Evolutionary conservation across 2,113 vertebrate genomes (phyloP).

Genomic region (Ellobius talpinus): DNA sequence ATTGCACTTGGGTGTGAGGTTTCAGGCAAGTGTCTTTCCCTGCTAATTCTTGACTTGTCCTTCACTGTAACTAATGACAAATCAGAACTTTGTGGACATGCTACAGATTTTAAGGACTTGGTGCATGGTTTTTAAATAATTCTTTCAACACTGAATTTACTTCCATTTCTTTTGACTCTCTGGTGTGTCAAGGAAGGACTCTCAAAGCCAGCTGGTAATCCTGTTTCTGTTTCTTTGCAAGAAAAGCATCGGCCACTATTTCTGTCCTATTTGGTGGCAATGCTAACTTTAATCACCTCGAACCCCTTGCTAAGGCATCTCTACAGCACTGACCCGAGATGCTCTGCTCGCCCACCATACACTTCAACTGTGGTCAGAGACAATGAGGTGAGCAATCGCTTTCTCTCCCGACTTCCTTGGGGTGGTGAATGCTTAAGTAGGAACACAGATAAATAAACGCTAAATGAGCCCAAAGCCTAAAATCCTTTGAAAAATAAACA

Average conservation of each 20-base stretch:
- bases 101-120: neutral
- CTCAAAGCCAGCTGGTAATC: conserved; percentile 36
- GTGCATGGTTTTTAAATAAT: conserved; percentile 36
- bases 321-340: neutral
- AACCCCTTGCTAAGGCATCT: neutral
- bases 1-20: too few species aligned
- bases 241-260: neutral
- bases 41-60: neutral
- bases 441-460: conserved; percentile 56
- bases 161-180: conserved; percentile 4
- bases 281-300: conserved; percentile 17
- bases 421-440: conserved; percentile 22
- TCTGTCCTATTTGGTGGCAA: neutral
- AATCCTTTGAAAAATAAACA: conserved; percentile 54
- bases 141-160: conserved; percentile 26
- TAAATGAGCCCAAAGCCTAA: conserved; percentile 27
- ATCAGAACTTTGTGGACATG: neutral
- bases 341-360: neutral
- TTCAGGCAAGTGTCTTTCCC: neutral
- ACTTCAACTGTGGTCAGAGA: neutral
- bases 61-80: neutral
- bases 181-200: neutral
- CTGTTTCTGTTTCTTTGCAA: conserved; percentile 12
- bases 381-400: neutral
- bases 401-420: conserved; percentile 34